Conservation (phyloP, 1,140 invertebrate species). For the Micrasema minimum region DNA sequence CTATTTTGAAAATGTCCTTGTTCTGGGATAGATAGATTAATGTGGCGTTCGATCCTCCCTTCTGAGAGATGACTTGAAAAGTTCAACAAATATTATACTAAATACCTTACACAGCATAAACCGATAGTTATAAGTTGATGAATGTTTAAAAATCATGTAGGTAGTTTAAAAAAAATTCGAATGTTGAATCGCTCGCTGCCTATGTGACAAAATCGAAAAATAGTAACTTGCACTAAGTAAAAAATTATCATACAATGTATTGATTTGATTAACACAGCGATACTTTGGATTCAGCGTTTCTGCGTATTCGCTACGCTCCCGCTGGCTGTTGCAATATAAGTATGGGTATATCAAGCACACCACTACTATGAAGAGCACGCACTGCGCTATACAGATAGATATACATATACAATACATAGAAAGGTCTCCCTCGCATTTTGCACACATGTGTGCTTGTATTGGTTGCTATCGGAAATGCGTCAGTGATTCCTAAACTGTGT, state of each 20-base stretch:
- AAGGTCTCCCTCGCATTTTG: constrained; percentile 30
- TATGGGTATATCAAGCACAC: constrained; percentile 28
- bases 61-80: background rate
- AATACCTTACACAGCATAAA: too few relatives aligned
- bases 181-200: too few relatives aligned
- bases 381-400: constrained; percentile 2
- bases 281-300: background rate
- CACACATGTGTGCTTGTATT: constrained; percentile 23
- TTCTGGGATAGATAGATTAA: too few relatives aligned
- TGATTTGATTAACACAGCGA: background rate
- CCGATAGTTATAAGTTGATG: too few relatives aligned
- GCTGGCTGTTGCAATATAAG: background rate
- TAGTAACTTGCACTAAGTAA: too few relatives aligned
- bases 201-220: too few relatives aligned
- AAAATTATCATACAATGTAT: too few relatives aligned
- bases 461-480: constrained; percentile 24
- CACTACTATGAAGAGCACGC: constrained; percentile 1
- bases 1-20: too few relatives aligned
- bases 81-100: too few relatives aligned
- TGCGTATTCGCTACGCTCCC: background rate
- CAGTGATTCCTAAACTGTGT: constrained; percentile 13
- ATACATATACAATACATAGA: background rate
- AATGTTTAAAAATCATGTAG: too few relatives aligned
- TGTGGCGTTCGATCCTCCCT: too few relatives aligned
- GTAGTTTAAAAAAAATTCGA: too few relatives aligned